A percentile compares a stretch with the other conserved stretches of the same genome.
phyloP scores from a whole-genome alignment of 2,113 vertebrate genomes.

The Haemorhous mexicanus region DNA sequence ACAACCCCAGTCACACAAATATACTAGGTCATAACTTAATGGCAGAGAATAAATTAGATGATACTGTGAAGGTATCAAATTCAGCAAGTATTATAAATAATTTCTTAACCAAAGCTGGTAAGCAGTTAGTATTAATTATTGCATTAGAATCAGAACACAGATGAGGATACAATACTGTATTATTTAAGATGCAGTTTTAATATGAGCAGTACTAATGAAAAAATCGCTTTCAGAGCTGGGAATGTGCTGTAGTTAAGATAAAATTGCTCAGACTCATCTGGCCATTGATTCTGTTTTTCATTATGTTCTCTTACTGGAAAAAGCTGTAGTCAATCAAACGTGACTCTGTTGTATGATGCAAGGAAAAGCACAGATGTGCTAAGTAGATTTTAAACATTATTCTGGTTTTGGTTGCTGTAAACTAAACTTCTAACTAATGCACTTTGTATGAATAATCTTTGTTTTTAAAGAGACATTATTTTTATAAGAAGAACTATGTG shows the following conservation, averaged over 20 bases:
- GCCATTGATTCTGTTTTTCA: slow-evolving; percentile 21
- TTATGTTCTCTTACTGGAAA: slow-evolving; percentile 14
- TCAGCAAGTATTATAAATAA: neutral
- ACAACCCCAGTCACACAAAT: neutral
- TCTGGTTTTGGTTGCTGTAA: neutral
- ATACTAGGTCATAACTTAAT: neutral
- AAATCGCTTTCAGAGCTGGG: slow-evolving; percentile 28
- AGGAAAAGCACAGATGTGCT: neutral
- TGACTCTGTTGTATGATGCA: neutral
- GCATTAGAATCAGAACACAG: neutral
- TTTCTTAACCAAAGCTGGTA: slow-evolving; percentile 37
- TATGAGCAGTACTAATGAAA: neutral
- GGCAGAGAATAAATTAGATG: neutral
- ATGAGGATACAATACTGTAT: neutral
- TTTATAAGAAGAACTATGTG: neutral
- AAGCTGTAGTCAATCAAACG: neutral
- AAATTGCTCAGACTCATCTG: neutral
- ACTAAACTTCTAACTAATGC: neutral
- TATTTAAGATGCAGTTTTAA: neutral
- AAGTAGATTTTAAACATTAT: neutral
- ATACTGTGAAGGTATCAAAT: neutral
- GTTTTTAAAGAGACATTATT: neutral
- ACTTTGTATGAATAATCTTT: neutral
- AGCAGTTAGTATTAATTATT: slow-evolving; percentile 24
- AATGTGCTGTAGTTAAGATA: slow-evolving; percentile 18